Percentiles rank a stretch among this genome's conserved stretches.
These are phyloP conservation scores for Momotus momota DNA, from an alignment of 2,797 vertebrate genomes.

Conservation along the genomic window DNA sequence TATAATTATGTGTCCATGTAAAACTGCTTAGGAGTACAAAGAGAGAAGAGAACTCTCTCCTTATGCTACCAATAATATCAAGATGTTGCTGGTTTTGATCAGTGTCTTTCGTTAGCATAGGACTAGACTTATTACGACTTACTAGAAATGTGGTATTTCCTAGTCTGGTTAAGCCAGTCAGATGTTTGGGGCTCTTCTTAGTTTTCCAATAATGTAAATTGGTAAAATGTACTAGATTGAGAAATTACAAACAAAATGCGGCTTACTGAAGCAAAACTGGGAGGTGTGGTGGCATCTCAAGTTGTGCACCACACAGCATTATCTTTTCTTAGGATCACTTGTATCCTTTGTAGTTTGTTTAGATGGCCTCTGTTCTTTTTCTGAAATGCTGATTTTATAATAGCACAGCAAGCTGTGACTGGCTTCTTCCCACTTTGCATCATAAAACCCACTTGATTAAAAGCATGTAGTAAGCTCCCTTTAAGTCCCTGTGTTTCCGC, in stretches of 20 bases:
- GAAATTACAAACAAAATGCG: not conserved
- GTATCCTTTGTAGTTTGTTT: conserved; percentile 5
- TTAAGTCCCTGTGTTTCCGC: not conserved
- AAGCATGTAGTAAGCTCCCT: not conserved
- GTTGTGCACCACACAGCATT: not conserved
- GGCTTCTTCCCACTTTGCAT: not conserved
- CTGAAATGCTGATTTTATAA: conserved; percentile 8
- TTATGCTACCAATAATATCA: not conserved
- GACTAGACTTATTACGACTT: not conserved
- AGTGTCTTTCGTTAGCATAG: not conserved
- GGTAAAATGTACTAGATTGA: not conserved
- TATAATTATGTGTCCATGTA: not conserved
- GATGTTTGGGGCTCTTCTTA: not conserved
- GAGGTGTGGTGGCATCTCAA: not conserved
- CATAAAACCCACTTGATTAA: not conserved
- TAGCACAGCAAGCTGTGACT: not conserved
- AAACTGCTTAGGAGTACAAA: not conserved
- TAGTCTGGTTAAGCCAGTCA: not conserved
- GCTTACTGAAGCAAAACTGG: conserved; percentile 20
- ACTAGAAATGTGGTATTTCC: not conserved
- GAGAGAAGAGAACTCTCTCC: not conserved
- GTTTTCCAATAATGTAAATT: not conserved
- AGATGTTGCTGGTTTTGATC: not conserved
- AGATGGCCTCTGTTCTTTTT: not conserved
- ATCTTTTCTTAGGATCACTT: not conserved